Evolutionary conservation across 2,113 vertebrate species (phyloP).

Genomic region (Lasiurus cinereus): DNA sequence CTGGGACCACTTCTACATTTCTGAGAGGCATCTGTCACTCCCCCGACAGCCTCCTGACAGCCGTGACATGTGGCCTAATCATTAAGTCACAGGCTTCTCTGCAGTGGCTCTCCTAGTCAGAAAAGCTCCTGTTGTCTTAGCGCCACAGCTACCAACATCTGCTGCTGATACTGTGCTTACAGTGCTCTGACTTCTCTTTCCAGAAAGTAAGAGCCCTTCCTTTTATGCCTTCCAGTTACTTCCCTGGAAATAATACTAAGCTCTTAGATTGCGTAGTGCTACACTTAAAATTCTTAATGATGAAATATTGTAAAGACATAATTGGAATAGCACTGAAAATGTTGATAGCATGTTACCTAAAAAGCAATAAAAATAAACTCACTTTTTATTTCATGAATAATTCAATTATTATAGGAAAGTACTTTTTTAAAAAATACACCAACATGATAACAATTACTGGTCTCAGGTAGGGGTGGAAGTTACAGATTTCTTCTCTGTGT

Average conservation of each 20-base stretch:
- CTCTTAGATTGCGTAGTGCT: not conserved
- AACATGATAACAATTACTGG: not conserved
- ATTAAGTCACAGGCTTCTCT: conserved; percentile 57
- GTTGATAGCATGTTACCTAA: not conserved
- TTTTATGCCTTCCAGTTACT: conserved; percentile 22
- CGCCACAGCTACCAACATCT: conserved; percentile 27
- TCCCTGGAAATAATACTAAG: not conserved
- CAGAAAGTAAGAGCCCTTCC: not conserved
- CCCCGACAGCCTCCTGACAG: conserved; percentile 55
- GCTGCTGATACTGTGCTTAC: conserved; percentile 57
- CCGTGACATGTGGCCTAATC: conserved; percentile 69
- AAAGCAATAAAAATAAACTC: conserved; percentile 20
- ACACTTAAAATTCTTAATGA: conserved; percentile 16
- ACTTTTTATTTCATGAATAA: conserved; percentile 56
- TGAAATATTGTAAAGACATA: conserved; percentile 50
- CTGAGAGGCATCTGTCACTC: conserved; percentile 61
- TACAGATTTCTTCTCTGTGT: not conserved
- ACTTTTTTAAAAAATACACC: not conserved
- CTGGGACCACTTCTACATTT: conserved; percentile 40
- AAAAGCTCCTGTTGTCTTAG: conserved; percentile 51
- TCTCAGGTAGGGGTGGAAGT: not conserved
- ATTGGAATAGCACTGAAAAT: conserved; percentile 19
- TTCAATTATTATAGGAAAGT: not conserved
- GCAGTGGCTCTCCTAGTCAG: not conserved
- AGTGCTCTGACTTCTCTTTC: not conserved